A percentile compares a stretch with the other conserved stretches of the same genome.
Evolutionary conservation across 2,797 vertebrate species (phyloP).

Genomic region (Sitta carolinensis): DNA sequence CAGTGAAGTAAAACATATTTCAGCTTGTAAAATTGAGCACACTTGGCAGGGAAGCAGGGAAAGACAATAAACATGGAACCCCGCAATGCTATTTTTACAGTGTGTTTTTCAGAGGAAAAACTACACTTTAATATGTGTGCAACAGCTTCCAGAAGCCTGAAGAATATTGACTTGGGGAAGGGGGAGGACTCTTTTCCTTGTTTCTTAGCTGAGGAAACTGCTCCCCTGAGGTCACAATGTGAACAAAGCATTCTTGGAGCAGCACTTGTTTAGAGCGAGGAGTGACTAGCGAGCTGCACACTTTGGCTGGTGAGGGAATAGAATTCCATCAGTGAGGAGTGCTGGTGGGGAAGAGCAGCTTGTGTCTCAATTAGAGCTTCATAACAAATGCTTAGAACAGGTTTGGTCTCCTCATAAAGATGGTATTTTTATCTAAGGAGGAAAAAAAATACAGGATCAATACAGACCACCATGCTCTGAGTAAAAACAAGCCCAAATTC

Average conservation of each 20-base stretch:
- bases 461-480: background rate
- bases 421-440: background rate
- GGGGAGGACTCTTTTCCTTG: background rate
- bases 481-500: background rate
- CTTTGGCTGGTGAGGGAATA: background rate
- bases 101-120: slow-evolving; percentile 8
- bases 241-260: background rate
- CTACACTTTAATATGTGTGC: background rate
- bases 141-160: slow-evolving; percentile 2
- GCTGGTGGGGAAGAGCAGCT: background rate
- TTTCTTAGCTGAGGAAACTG: background rate
- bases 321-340: background rate
- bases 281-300: background rate
- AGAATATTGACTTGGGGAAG: background rate
- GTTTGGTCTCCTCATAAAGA: background rate
- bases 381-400: background rate
- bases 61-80: slow-evolving; percentile 44
- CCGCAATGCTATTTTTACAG: background rate
- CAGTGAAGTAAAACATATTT: slow-evolving; percentile 39
- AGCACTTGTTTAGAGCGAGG: accelerated
- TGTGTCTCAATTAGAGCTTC: background rate
- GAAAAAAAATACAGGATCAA: background rate
- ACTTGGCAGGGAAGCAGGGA: slow-evolving; percentile 9
- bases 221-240: background rate
- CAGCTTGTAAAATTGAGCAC: slow-evolving; percentile 41